Percentiles rank a stretch among this genome's conserved stretches.
These are phyloP conservation scores for Augochlora pura DNA, from an alignment of 1,140 invertebrate genomes.

Conservation along the genomic window DNA sequence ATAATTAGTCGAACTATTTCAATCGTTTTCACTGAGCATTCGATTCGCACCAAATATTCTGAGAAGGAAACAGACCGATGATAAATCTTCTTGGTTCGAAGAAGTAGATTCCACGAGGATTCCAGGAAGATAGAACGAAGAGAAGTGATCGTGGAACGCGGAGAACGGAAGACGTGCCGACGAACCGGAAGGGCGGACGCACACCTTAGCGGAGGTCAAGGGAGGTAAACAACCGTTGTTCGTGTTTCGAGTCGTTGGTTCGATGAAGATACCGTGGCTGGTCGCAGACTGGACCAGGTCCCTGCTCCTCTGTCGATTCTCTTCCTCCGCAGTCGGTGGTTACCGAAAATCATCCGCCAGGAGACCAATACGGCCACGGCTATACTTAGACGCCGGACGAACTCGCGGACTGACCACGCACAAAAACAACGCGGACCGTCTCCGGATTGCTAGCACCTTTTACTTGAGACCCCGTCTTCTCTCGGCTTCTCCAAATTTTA, in stretches of 20 bases:
- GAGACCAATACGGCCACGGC: slow-evolving; percentile 77
- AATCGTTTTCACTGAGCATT: too few relatives aligned
- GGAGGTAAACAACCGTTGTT: slow-evolving; percentile 42
- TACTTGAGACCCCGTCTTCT: background rate
- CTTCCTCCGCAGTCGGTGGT: slow-evolving; percentile 57
- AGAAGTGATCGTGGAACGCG: background rate
- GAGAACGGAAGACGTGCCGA: background rate
- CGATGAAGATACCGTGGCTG: slow-evolving; percentile 57
- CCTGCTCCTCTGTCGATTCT: slow-evolving; percentile 41
- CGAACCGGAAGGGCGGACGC: slow-evolving; percentile 30
- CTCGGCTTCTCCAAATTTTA: background rate
- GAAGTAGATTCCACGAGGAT: too few relatives aligned
- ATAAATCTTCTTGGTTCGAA: too few relatives aligned
- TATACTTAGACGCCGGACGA: slow-evolving; percentile 77
- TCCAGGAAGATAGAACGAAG: background rate
- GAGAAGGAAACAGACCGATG: too few relatives aligned
- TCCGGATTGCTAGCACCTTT: slow-evolving; percentile 26
- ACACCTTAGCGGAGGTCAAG: slow-evolving; percentile 54
- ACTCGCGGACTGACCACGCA: slow-evolving; percentile 72
- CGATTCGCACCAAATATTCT: too few relatives aligned
- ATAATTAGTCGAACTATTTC: too few relatives aligned
- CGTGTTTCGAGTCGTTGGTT: slow-evolving; percentile 41
- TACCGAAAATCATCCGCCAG: slow-evolving; percentile 58
- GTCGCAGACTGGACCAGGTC: slow-evolving; percentile 69
- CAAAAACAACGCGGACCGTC: slow-evolving; percentile 62